These are phyloP conservation scores for Cryptomyrus ogoouensis DNA, from an alignment of 2,113 vertebrate genomes.

Conservation along the genomic window DNA sequence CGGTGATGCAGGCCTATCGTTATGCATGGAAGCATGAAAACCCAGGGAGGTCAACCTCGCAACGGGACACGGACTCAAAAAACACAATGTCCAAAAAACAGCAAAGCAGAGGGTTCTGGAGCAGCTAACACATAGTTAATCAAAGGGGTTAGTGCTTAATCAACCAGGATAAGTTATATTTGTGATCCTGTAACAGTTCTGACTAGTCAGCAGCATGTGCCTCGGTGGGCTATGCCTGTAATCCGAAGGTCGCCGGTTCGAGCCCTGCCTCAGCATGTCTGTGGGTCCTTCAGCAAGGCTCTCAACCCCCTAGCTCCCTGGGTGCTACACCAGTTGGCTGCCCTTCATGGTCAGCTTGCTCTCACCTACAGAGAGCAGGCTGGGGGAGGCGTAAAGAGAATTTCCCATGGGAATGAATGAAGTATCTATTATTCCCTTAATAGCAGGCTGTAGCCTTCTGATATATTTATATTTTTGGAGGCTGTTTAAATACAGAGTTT, in stretches of 20 bases:
- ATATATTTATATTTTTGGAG: neutral
- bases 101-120: neutral
- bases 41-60: neutral
- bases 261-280: no score
- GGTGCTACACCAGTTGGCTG: no score
- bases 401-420: no score
- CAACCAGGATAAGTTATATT: neutral
- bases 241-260: no score
- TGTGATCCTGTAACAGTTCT: neutral
- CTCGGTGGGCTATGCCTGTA: no score
- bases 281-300: no score
- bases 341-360: no score
- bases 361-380: no score
- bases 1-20: neutral
- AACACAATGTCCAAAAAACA: neutral
- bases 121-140: neutral
- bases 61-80: neutral
- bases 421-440: neutral
- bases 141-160: neutral
- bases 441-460: neutral
- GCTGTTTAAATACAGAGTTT: neutral
- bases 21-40: neutral
- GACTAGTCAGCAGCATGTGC: neutral
- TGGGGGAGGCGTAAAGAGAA: no score
- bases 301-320: no score